Conservation (phyloP, 1,140 invertebrate species). For the Nasonia longicornis region DNA sequence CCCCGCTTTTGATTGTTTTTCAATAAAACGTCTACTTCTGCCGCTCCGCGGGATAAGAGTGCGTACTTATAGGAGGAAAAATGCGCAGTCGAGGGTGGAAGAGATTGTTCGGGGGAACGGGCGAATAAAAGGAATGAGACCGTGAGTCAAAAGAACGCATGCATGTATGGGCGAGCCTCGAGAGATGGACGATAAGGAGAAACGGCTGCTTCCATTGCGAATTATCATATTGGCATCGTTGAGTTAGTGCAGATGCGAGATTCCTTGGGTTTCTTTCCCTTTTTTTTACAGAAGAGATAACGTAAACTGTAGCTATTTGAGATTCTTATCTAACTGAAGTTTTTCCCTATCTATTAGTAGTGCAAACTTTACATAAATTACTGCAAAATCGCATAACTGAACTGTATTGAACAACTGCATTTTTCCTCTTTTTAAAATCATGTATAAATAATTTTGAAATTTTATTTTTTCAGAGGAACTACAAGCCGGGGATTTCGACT, state of each 20-base stretch:
- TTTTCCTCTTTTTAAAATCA: background rate
- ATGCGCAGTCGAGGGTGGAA: background rate
- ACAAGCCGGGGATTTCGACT: background rate
- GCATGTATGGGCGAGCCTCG: background rate
- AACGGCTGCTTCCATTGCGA: conserved; percentile 13
- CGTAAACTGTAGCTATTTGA: background rate
- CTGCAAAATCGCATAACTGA: background rate
- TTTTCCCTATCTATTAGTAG: too few relatives aligned
- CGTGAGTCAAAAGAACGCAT: conserved; percentile 12
- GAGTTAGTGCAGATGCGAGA: too few relatives aligned
- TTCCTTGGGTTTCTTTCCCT: too few relatives aligned
- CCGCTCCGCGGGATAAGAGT: background rate
- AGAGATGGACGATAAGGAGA: conserved; percentile 1
- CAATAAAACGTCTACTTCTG: conserved; percentile 6
- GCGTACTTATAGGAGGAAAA: background rate
- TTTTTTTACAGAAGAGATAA: background rate
- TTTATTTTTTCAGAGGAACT: background rate
- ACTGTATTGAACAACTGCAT: background rate
- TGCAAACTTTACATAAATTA: background rate
- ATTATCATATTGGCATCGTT: conserved; percentile 26
- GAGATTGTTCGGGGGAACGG: background rate
- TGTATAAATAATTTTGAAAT: background rate
- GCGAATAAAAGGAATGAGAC: conserved; percentile 27
- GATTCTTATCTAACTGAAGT: too few relatives aligned
- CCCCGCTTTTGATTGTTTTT: conserved; percentile 17